Percentiles rank a stretch among this genome's conserved stretches.
phyloP scores from a whole-genome alignment of 2,888 invertebrate species.

The Apeira syringaria region DNA sequence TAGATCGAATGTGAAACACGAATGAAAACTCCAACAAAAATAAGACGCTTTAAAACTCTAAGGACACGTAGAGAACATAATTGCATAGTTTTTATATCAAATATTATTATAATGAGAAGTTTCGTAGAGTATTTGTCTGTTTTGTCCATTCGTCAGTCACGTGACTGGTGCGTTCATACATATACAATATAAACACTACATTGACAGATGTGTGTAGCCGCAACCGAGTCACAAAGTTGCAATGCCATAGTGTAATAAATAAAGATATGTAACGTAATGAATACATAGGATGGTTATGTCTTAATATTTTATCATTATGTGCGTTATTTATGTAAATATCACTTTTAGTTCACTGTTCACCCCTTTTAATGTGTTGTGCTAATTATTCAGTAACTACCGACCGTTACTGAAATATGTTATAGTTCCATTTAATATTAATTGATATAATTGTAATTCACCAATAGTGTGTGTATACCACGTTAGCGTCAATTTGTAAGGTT shows the following conservation, averaged over 20 bases:
- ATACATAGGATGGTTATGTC: constrained; percentile 64
- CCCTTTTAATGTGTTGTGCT: constrained; percentile 31
- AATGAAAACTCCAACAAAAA: too few species aligned
- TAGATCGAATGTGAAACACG: too few species aligned
- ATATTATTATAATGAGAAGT: too few species aligned
- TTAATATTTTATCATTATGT: constrained; percentile 64
- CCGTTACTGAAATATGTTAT: constrained; percentile 26
- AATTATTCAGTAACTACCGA: constrained; percentile 17
- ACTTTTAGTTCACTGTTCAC: constrained; percentile 43
- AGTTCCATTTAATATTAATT: constrained; percentile 37
- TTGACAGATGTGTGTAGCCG: constrained; percentile 43
- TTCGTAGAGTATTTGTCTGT: constrained; percentile 1
- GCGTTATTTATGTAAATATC: constrained; percentile 74
- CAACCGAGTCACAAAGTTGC: constrained; percentile 75
- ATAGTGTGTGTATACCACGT: constrained; percentile 33
- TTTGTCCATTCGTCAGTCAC: neutral
- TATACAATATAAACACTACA: constrained; percentile 29
- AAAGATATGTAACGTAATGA: constrained; percentile 58
- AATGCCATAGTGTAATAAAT: constrained; percentile 65
- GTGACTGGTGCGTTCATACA: neutral
- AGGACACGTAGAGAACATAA: too few species aligned
- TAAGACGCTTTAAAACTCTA: too few species aligned
- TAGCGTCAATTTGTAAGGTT: neutral
- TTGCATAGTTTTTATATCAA: too few species aligned
- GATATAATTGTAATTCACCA: constrained; percentile 37